A percentile compares a stretch with the other conserved stretches of the same genome.
Conservation (phyloP, 2,888 invertebrate species). For the Helobdella robusta region DNA sequence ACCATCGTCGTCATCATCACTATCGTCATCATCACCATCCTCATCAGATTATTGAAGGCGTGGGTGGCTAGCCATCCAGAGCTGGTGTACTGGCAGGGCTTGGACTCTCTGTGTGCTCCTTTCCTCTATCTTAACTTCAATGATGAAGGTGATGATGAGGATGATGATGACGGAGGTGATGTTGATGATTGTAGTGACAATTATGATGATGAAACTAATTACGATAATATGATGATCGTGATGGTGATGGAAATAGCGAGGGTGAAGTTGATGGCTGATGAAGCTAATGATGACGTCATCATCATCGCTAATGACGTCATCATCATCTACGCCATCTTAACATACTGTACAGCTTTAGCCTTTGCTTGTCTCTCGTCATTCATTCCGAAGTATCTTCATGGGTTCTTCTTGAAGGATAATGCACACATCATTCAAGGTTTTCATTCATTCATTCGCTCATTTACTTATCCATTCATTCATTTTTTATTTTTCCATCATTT, state of each 20-base stretch:
- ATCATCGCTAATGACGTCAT: not conserved
- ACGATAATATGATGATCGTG: not conserved
- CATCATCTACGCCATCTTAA: not conserved
- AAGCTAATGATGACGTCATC: no score
- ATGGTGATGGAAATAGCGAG: not conserved
- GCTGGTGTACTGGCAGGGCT: slow-evolving; percentile 98
- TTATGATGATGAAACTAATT: not conserved
- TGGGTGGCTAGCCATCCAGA: slow-evolving; percentile 88
- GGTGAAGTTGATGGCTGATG: not conserved
- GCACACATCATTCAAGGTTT: slow-evolving; percentile 76
- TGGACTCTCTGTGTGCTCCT: slow-evolving; percentile 93
- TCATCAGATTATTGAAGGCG: slow-evolving; percentile 75
- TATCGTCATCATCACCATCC: no score
- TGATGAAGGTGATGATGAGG: slow-evolving; percentile 6
- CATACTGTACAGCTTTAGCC: slow-evolving; percentile 66
- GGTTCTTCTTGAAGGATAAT: slow-evolving; percentile 94
- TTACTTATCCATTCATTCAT: not conserved
- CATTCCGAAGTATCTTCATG: slow-evolving; percentile 87
- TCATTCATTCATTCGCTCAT: not conserved
- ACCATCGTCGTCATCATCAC: no score
- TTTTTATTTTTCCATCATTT: not conserved
- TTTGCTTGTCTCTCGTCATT: slow-evolving; percentile 89
- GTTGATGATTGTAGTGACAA: not conserved
- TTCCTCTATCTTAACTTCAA: slow-evolving; percentile 61
- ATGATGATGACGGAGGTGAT: not conserved